Conservation (phyloP, 2,113 vertebrate genomes). For the Nematolebias whitei region DNA sequence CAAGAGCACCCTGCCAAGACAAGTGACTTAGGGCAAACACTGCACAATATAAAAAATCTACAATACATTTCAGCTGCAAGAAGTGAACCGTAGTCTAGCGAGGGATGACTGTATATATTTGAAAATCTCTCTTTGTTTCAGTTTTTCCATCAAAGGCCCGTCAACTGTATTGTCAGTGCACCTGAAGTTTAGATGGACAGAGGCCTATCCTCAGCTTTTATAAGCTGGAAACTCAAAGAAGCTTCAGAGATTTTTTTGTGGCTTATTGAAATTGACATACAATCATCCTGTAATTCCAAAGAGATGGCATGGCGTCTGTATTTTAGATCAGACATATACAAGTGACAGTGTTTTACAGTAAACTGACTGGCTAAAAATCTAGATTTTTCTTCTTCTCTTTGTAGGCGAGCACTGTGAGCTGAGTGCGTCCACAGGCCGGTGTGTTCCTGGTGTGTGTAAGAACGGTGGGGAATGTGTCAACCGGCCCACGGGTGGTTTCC, state of each 20-base stretch:
- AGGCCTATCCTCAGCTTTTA: background rate
- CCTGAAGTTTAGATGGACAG: no score
- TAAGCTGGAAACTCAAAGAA: slow-evolving; percentile 3
- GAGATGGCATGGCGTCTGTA: slow-evolving; percentile 3
- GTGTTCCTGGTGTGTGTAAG: slow-evolving; percentile 86
- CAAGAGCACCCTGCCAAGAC: no score
- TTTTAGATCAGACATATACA: slow-evolving; percentile 28
- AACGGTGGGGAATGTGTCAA: slow-evolving; percentile 92
- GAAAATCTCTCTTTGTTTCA: no score
- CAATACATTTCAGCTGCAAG: no score
- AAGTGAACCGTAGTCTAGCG: no score
- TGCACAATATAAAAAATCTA: no score
- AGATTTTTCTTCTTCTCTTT: background rate
- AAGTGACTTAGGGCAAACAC: no score
- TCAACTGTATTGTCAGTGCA: no score
- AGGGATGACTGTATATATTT: no score
- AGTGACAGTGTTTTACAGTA: background rate
- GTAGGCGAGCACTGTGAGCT: slow-evolving; percentile 90
- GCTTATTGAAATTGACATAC: slow-evolving; percentile 14
- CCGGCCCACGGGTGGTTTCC: slow-evolving; percentile 90
- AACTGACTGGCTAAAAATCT: background rate
- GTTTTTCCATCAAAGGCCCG: no score
- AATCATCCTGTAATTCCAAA: slow-evolving; percentile 40
- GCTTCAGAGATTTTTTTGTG: no score
- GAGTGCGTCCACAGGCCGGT: slow-evolving; percentile 85